These are phyloP conservation scores for Heliothis subflexa DNA, from an alignment of 1,140 invertebrate genomes.

Conservation along the genomic window DNA sequence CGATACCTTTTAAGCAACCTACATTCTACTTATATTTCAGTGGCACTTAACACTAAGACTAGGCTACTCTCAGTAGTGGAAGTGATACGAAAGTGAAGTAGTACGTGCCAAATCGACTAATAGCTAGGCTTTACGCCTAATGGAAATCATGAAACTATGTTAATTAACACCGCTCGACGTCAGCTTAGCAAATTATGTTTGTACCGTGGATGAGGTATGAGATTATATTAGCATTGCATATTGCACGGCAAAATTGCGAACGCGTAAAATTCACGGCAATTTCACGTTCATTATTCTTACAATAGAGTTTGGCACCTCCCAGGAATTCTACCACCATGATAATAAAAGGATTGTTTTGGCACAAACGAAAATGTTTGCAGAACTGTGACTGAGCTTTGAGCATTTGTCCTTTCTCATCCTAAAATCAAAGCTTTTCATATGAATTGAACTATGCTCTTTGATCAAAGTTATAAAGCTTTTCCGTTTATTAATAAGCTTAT, in stretches of 20 bases:
- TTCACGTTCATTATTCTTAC: not conserved
- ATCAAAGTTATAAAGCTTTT: too few relatives aligned
- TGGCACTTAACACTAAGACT: conserved; percentile 11
- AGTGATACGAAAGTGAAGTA: conserved; percentile 12
- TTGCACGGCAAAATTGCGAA: not conserved
- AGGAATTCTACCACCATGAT: too few relatives aligned
- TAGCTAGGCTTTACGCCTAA: conserved; percentile 33
- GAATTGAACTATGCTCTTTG: too few relatives aligned
- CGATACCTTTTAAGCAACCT: too few relatives aligned
- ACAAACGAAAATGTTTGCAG: too few relatives aligned
- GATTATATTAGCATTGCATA: conserved; percentile 9
- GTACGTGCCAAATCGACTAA: conserved; percentile 19
- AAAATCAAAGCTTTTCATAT: too few relatives aligned
- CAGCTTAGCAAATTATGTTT: conserved; percentile 24
- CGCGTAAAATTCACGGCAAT: too few relatives aligned
- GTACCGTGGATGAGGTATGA: not conserved
- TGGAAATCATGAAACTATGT: conserved; percentile 29
- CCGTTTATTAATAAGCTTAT: too few relatives aligned
- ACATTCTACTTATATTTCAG: not conserved
- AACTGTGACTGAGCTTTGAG: too few relatives aligned
- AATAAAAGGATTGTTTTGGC: too few relatives aligned
- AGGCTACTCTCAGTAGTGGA: not conserved
- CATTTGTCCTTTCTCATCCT: too few relatives aligned
- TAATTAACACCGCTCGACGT: conserved; percentile 7
- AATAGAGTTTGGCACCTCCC: not conserved